Percentiles rank a stretch among this genome's conserved stretches.
Evolutionary conservation across 2,888 invertebrate genomes (phyloP).

Genomic region (Rutpela maculata): DNA sequence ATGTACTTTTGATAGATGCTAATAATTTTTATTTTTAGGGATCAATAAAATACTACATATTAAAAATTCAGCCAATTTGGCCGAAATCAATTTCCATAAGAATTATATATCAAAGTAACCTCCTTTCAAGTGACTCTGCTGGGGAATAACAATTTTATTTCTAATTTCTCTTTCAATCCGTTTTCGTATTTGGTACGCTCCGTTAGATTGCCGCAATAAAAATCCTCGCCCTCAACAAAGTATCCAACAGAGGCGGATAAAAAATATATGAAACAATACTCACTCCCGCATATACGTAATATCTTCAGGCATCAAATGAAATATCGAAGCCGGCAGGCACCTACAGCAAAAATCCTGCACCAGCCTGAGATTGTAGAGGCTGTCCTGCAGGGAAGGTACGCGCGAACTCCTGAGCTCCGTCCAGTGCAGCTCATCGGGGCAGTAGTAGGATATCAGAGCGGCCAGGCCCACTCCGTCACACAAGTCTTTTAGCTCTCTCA

Average conservation of each 20-base stretch:
- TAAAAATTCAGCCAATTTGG: too few species aligned
- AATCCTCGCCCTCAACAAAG: neutral
- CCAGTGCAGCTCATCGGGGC: slow-evolving; percentile 86
- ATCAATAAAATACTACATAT: too few species aligned
- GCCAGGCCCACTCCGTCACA: slow-evolving; percentile 94
- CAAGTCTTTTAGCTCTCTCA: slow-evolving; percentile 89
- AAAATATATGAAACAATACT: slow-evolving; percentile 73
- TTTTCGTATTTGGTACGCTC: neutral
- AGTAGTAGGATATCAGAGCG: slow-evolving; percentile 92
- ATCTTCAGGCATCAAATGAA: slow-evolving; percentile 97
- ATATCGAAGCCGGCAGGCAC: slow-evolving; percentile 90
- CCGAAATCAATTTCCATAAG: too few species aligned
- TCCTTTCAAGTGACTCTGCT: neutral
- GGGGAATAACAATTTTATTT: neutral
- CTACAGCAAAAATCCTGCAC: slow-evolving; percentile 91
- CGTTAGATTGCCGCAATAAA: neutral
- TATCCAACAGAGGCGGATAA: neutral
- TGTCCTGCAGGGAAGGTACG: slow-evolving; percentile 89
- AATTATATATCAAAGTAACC: neutral
- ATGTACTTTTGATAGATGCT: too few species aligned
- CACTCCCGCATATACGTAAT: slow-evolving; percentile 94
- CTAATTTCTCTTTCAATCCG: neutral
- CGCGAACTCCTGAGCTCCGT: slow-evolving; percentile 80
- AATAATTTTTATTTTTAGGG: too few species aligned
- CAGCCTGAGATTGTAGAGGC: slow-evolving; percentile 92